phyloP scores from a whole-genome alignment of 2,113 vertebrate genomes.

The Coturnix japonica region DNA sequence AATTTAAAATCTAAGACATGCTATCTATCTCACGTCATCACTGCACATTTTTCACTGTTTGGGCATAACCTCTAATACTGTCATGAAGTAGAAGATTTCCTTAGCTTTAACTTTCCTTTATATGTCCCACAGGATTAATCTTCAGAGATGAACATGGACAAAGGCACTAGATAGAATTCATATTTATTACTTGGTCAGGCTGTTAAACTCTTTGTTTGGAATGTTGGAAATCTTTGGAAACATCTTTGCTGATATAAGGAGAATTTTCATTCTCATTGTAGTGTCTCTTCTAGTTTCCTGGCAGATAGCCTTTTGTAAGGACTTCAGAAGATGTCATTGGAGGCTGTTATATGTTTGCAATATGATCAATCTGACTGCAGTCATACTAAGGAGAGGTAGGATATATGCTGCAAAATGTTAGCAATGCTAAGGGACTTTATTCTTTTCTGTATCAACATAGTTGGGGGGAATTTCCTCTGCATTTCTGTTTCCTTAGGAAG shows the following conservation, averaged over 20 bases:
- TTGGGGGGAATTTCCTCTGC: background rate
- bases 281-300: slow-evolving; percentile 14
- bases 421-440: background rate
- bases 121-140: slow-evolving; percentile 27
- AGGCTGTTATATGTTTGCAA: background rate
- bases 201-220: slow-evolving; percentile 42
- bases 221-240: background rate
- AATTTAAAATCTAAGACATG: background rate
- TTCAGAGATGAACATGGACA: background rate
- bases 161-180: slow-evolving; percentile 7
- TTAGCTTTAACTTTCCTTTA: slow-evolving; percentile 23
- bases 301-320: background rate
- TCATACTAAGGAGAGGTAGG: background rate
- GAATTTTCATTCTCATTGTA: background rate
- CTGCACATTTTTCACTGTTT: background rate
- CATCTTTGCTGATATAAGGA: background rate
- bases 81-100: background rate
- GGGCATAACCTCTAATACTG: background rate
- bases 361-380: background rate
- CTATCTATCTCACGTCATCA: background rate
- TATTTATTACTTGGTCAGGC: slow-evolving; percentile 9
- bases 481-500: background rate
- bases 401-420: background rate
- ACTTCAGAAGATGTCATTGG: background rate
- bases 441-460: background rate